Base-by-base conservation (phyloP, 2,113 vertebrate genomes). In the Zosterops japonicus region DNA sequence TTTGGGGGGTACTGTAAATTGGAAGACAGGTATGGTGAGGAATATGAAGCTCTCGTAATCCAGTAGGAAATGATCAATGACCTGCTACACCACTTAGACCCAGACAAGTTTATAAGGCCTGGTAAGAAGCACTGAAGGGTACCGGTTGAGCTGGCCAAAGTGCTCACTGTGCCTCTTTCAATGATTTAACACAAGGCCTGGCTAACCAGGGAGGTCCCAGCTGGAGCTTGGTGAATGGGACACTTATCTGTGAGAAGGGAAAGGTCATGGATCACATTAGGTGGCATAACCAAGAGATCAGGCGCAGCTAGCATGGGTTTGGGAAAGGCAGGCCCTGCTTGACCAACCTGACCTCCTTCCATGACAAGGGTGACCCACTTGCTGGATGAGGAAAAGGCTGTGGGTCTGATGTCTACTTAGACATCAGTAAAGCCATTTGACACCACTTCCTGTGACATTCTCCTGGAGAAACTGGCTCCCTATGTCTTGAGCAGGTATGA, bases 1-100 rank as follows among this genome's bases (percentile, higher is more conserved):
- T 49, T 63, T 0, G 0, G 4, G 5, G 6, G 5, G 9, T 27
- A 19, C 12, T 0, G 0, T 19, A 47, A 27, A 12, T 8, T 47
- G 25, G 31, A 49, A 56, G 25, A 63, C 9, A 11, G 18, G 4
- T 12, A 9, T 23, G 12, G 22, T 35, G 35, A 49, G 22, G 36
- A 63, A 46, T 33, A 46, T 42, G 41, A 42, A 70, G 21, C 3
- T 39, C 14, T 18, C 25, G 49, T 36, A 56, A 63, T 56, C 18
- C 42, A 23, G 4, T 4, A 55, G 49, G 14, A 83, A 49, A 36
- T 19, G 4, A 2, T 20, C 17, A 89, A 11, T 41, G n/a, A 83
- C 8, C 70, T 76, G 14, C 24, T 69, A 41, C 5, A 55, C 4
- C 31, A 35, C 18, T 35, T 15, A 42, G 18, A 46, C 8, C 41